Evolutionary conservation across 2,888 invertebrate species (phyloP).

Genomic region (Nymphalis polychloros): DNA sequence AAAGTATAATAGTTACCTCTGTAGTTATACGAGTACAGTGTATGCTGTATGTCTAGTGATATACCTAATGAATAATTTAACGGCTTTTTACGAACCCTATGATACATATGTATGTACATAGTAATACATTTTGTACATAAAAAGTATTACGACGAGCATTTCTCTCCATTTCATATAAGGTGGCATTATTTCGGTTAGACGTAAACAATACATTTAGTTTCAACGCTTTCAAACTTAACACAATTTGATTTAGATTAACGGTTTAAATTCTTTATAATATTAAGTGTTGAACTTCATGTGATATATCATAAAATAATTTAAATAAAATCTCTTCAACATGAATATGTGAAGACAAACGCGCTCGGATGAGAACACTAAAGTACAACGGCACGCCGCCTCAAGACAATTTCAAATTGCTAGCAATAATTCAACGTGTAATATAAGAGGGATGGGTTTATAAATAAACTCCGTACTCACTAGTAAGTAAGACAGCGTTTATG

Average conservation of each 20-base stretch:
- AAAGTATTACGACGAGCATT: too few relatives aligned
- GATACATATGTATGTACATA: too few relatives aligned
- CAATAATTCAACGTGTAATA: slow-evolving; percentile 53
- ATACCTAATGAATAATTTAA: too few relatives aligned
- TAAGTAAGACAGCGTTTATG: slow-evolving; percentile 52
- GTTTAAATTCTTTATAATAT: too few relatives aligned
- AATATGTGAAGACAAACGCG: slow-evolving; percentile 40
- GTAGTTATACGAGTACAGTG: neutral
- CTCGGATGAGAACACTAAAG: slow-evolving; percentile 39
- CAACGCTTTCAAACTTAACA: too few relatives aligned
- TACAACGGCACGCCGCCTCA: slow-evolving; percentile 47
- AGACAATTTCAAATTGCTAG: slow-evolving; percentile 55
- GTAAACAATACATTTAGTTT: too few relatives aligned
- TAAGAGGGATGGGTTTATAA: slow-evolving; percentile 53
- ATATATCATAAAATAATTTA: slow-evolving; percentile 28
- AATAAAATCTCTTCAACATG: slow-evolving; percentile 36
- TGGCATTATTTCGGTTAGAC: too few relatives aligned
- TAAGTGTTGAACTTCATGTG: neutral
- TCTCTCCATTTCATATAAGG: too few relatives aligned
- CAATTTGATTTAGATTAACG: too few relatives aligned
- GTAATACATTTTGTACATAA: too few relatives aligned
- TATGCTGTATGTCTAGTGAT: too few relatives aligned
- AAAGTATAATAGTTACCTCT: neutral
- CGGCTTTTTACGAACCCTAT: too few relatives aligned
- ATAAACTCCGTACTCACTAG: slow-evolving; percentile 48